phyloP scores from a whole-genome alignment of 2,113 vertebrate genomes.

The Taurulus bubalis region DNA sequence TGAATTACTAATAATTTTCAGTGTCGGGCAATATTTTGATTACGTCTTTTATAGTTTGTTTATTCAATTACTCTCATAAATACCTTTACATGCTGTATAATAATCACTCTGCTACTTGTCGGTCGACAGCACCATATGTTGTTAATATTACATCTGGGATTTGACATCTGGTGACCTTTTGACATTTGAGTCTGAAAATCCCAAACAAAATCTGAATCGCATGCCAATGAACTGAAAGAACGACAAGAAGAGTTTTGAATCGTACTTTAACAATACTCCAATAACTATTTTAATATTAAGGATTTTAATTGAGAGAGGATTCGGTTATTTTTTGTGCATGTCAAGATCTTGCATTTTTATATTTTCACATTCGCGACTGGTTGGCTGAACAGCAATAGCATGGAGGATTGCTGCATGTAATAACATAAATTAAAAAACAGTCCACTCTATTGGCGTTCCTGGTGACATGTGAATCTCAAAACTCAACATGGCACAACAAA shows the following conservation, averaged over 20 bases:
- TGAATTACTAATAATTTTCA: neutral
- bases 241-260: neutral
- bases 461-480: neutral
- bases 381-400: neutral
- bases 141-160: neutral
- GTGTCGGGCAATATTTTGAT: neutral
- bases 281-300: neutral
- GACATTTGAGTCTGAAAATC: conserved; percentile 3
- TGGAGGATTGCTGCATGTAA: neutral
- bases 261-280: neutral
- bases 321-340: neutral
- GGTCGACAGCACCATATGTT: neutral
- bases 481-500: neutral
- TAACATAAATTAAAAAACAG: neutral
- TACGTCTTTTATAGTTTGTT: neutral
- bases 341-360: neutral
- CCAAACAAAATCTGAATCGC: neutral
- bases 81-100: neutral
- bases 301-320: neutral
- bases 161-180: conserved; percentile 15
- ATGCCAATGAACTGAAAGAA: neutral
- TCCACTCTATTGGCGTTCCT: neutral
- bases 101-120: neutral
- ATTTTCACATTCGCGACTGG: neutral
- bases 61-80: neutral